phyloP scores from a whole-genome alignment of 2,113 vertebrate genomes.

The Cercocebus atys region DNA sequence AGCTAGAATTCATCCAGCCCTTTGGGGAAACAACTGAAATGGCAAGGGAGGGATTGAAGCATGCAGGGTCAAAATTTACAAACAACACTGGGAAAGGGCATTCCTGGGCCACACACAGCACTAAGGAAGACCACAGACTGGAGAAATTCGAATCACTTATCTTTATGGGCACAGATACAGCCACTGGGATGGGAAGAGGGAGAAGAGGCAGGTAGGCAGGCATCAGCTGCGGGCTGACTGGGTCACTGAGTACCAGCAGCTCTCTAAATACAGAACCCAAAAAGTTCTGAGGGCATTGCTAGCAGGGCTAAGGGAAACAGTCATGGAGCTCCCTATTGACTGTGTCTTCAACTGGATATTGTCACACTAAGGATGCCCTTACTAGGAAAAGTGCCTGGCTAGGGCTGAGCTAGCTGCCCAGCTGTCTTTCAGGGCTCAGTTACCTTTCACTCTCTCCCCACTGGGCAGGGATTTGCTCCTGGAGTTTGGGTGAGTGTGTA shows the following conservation, averaged over 20 bases:
- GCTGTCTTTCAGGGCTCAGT: slow-evolving; percentile 62
- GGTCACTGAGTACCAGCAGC: slow-evolving; percentile 46
- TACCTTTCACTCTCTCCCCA: slow-evolving; percentile 49
- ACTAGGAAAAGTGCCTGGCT: slow-evolving; percentile 71
- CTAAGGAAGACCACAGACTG: background rate
- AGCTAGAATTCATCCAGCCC: slow-evolving; percentile 1
- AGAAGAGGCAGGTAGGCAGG: background rate
- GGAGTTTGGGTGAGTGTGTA: slow-evolving; percentile 1
- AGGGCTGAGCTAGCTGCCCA: slow-evolving; percentile 52
- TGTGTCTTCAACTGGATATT: slow-evolving; percentile 66
- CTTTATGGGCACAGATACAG: background rate
- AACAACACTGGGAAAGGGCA: background rate
- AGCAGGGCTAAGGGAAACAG: slow-evolving; percentile 64
- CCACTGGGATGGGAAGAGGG: background rate
- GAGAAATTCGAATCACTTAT: slow-evolving; percentile 36
- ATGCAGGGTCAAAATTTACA: background rate
- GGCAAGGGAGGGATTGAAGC: background rate
- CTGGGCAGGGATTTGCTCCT: slow-evolving; percentile 49
- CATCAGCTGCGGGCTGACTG: slow-evolving; percentile 61
- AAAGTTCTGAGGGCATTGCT: slow-evolving; percentile 64
- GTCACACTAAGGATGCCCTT: slow-evolving; percentile 61
- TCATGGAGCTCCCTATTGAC: slow-evolving; percentile 47
- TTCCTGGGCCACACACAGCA: background rate
- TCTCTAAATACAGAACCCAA: slow-evolving; percentile 63
- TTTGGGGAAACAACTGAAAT: background rate